Base-by-base conservation (phyloP, 2,797 vertebrate genomes). In the Graptemys geographica region DNA sequence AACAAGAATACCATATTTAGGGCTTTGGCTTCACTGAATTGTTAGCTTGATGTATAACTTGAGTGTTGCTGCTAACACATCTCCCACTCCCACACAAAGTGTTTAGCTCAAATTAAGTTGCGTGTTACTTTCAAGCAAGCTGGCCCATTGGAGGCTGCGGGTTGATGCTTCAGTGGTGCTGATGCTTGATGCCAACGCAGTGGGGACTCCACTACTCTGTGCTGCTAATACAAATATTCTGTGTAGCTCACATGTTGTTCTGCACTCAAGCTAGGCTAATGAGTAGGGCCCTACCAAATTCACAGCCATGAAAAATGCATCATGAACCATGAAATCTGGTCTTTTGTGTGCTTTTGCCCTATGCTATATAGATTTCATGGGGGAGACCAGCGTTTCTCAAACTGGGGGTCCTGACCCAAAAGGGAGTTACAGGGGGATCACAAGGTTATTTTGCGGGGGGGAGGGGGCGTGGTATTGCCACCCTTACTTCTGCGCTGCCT, bases 1-100 rank as follows among this genome's bases (percentile, higher is more conserved):
- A 87, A 44, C 1, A 95, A 85, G 57, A 94, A 78, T 94, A 83
- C 19, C 21, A 69, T 4, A 11, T 37, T 47, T 47, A 65, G n/a
- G 69, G 69, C 37, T 41, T 23, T 27, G 7, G 44, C 74, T 49
- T 78, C 41, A 28, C 74, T 76, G n/a, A 37, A 41, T 11, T 72
- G 37, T 72, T 72, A 72, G 65, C 37, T 41, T 37, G n/a, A 72
- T 41, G 19, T 41, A 72, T 37, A 72, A 72, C n/a, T 28, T 28
- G 44, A 4, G 27, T 16, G 13, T 78, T 78, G 74, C 15, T 25
- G 27, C 44, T 49, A 65, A 0, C 15, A 90, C 53, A 31, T 7
- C 28, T 21, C 8, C 76, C 81, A 69, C 5, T 2, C 0, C 0
- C 6, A 31, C 44, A 23, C 7, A 13, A 3, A 84, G 1, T 8